Base-by-base conservation (phyloP, 2,113 vertebrate species). In the Aix galericulata region DNA sequence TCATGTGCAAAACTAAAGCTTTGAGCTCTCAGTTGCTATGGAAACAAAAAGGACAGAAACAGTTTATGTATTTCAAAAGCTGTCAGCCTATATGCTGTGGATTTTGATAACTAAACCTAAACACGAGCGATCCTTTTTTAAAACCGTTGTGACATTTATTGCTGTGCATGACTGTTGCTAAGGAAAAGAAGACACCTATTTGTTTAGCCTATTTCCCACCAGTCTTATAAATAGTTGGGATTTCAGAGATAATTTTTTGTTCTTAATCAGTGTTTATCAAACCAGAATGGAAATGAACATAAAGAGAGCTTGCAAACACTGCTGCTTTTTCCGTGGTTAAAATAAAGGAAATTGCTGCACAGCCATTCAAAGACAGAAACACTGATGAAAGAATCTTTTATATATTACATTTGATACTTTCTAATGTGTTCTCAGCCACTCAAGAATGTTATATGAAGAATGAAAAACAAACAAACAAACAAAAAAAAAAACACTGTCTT, bases 41-140 rank as follows among this genome's bases (percentile, higher is more conserved):
- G 98, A 98, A 98, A 98, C 98, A 92, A 95, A 96, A 96, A 95
- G 96, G 96, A 97, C 92, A 98, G 97, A 98, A 98, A 97, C 97
- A 97, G 96, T 98, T 98, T 98, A 97, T 98, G 97, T 97, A 97
- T 97, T 98, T 98, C 98, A 98, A 98, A 98, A 98, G 97, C 98
- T 97, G 97, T 97, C 98, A 98, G 97, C 91, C 95, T 98, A 95
- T 98, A 97, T 97, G 91, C 95, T 97, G 95, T 96, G 95, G 97
- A 97, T 98, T 98, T 98, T 98, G 97, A 98, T 98, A 98, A 97
- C 97, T 96, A 98, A 98, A 98, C 96, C 97, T 98, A 97, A 96
- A 98, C 84, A 96, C 16, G 44, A 97, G 75, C 91, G 77, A 95
- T 97, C 91, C 73, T 97, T 97, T 93, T 86, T 53, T 68, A 93